phyloP scores from a whole-genome alignment of 2,113 vertebrate genomes.

The Tauraco erythrolophus region DNA sequence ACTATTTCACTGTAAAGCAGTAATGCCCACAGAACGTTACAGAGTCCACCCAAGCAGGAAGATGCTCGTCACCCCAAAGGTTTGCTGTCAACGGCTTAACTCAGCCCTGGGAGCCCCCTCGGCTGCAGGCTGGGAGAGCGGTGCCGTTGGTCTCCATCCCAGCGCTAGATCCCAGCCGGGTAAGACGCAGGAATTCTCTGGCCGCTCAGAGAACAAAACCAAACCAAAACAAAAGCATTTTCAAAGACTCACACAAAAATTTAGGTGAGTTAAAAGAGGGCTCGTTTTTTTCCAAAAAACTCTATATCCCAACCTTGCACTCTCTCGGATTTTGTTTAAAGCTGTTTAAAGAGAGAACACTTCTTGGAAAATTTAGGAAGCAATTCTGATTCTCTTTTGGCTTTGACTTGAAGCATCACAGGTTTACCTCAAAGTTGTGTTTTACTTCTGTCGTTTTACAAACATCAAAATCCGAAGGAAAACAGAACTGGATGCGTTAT shows the following conservation, averaged over 20 bases:
- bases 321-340: background rate
- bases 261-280: background rate
- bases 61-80: background rate
- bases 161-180: background rate
- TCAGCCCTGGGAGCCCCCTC: background rate
- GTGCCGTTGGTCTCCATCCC: background rate
- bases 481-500: conserved; percentile 11
- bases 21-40: background rate
- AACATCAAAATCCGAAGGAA: background rate
- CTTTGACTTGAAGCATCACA: background rate
- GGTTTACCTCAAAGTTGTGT: background rate
- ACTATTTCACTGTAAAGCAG: background rate
- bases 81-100: background rate
- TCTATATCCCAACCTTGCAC: background rate
- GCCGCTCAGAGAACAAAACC: background rate
- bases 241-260: background rate
- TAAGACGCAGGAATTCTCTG: background rate
- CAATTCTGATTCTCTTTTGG: background rate
- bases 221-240: conserved; percentile 17
- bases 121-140: background rate
- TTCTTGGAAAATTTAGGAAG: background rate
- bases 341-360: background rate
- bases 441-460: background rate
- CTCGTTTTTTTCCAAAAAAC: background rate
- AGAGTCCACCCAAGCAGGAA: background rate